Percentiles rank a stretch among this genome's conserved stretches.
Conservation (phyloP, 2,888 invertebrate genomes). For the Archips xylosteana region DNA sequence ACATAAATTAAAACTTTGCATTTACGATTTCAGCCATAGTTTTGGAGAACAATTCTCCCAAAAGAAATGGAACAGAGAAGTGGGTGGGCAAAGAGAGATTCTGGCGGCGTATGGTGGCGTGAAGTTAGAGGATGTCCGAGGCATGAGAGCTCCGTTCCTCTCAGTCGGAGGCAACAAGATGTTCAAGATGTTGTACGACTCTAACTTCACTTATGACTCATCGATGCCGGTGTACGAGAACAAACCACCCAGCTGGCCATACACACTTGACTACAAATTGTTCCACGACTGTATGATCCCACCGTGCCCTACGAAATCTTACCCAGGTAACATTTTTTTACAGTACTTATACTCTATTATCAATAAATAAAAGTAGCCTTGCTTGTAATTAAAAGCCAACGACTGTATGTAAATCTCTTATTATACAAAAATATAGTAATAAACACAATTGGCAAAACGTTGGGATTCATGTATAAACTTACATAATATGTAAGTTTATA, state of each 20-base stretch:
- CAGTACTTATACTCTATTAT: not conserved
- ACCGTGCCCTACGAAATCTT: constrained; percentile 96
- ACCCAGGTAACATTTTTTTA: constrained; percentile 87
- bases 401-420: no score
- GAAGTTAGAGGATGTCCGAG: constrained; percentile 95
- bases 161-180: constrained; percentile 98
- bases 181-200: constrained; percentile 98
- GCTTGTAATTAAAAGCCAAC: not conserved
- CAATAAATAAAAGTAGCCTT: not conserved
- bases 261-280: constrained; percentile 97
- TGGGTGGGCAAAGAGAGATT: constrained; percentile 97
- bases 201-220: constrained; percentile 98
- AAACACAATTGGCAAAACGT: no score
- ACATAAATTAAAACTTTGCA: not conserved
- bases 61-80: constrained; percentile 98
- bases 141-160: constrained; percentile 98
- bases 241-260: constrained; percentile 97
- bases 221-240: constrained; percentile 98
- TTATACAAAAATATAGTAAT: no score
- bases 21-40: constrained; percentile 90
- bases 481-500: no score
- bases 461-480: no score
- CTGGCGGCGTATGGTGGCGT: constrained; percentile 96
- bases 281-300: constrained; percentile 99
- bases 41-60: constrained; percentile 98